These are phyloP conservation scores for Incurvaria masculella DNA, from an alignment of 2,888 invertebrate genomes.

Conservation along the genomic window DNA sequence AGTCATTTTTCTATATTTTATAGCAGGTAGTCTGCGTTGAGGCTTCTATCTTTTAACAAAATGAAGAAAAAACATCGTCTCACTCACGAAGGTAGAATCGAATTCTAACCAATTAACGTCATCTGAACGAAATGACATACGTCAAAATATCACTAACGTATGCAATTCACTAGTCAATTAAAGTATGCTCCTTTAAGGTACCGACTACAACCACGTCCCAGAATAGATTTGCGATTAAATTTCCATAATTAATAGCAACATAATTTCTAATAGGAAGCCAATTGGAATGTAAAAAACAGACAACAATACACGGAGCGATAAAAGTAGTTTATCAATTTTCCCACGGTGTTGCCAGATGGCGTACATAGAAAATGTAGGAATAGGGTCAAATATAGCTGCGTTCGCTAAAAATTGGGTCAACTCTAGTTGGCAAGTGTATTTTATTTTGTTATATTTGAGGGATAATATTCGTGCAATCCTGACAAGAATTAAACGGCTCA, in stretches of 20 bases:
- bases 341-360: not conserved
- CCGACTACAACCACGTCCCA: no score
- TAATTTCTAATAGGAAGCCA: no score
- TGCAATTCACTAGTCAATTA: no score
- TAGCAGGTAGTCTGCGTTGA: not conserved
- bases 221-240: no score
- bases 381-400: not conserved
- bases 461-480: no score
- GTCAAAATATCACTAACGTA: not conserved
- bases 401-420: not conserved
- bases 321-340: not conserved
- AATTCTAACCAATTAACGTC: not conserved
- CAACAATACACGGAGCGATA: not conserved
- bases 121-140: not conserved
- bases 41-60: not conserved
- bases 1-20: conserved; percentile 36
- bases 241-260: no score
- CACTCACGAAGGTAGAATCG: not conserved
- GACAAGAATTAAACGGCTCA: no score
- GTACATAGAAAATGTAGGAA: not conserved
- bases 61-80: not conserved
- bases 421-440: no score
- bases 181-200: no score
- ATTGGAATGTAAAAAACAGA: not conserved
- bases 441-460: no score